Evolutionary conservation across 2,113 vertebrate genomes (phyloP).

Genomic region (Notiomystis cincta): DNA sequence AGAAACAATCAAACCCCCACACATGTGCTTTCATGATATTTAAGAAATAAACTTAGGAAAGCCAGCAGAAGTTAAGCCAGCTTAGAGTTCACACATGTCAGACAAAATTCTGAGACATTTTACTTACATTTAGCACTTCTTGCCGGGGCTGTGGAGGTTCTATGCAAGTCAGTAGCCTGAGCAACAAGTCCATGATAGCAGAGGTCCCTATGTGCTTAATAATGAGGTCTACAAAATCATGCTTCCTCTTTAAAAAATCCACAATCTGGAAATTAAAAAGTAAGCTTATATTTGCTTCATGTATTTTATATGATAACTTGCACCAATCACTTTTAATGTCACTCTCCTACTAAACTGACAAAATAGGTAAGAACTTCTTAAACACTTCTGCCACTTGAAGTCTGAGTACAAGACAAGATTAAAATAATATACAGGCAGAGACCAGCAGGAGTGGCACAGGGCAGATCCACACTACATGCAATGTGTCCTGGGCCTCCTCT

Average conservation of each 20-base stretch:
- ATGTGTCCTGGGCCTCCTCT: neutral
- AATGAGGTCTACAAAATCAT: conserved; percentile 94
- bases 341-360: neutral
- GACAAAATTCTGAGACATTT: neutral
- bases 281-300: neutral
- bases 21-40: neutral
- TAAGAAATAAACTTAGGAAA: neutral
- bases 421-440: neutral
- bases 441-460: neutral
- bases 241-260: conserved; percentile 91
- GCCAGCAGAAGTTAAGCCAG: neutral
- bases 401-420: neutral
- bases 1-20: neutral
- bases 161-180: conserved; percentile 95
- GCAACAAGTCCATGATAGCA: conserved; percentile 96
- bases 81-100: neutral
- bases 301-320: neutral
- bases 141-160: conserved; percentile 95
- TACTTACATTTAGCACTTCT: conserved; percentile 91
- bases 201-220: conserved; percentile 99
- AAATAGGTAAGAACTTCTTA: neutral
- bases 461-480: neutral
- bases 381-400: neutral
- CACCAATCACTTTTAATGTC: neutral
- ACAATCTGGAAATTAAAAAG: conserved; percentile 80